phyloP scores from a whole-genome alignment of 2,797 vertebrate species.

The Eulemur albifrons region DNA sequence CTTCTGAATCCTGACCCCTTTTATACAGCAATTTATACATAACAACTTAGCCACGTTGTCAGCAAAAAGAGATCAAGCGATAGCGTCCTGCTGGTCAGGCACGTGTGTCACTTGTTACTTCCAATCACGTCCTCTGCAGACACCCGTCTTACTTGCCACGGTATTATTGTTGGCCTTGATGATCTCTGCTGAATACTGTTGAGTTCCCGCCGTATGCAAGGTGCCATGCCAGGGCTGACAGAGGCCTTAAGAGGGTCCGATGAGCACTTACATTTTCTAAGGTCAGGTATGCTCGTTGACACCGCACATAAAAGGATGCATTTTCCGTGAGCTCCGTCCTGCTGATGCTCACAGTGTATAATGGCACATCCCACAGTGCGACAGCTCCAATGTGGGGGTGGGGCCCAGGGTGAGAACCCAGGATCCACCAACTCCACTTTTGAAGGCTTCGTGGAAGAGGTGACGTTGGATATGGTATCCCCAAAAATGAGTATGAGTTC shows the following conservation, averaged over 20 bases:
- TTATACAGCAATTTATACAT: too few relatives aligned
- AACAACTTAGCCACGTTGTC: neutral
- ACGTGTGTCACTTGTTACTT: neutral
- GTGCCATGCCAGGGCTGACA: too few relatives aligned
- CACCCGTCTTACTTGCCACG: neutral
- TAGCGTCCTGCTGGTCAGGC: neutral
- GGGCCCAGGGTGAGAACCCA: neutral
- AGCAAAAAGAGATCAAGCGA: neutral
- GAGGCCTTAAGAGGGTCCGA: neutral
- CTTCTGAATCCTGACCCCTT: neutral
- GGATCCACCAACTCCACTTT: neutral
- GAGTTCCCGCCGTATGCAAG: neutral
- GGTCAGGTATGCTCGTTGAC: neutral
- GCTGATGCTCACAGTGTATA: too few relatives aligned
- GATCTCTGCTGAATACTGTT: neutral
- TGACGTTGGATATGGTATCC: neutral
- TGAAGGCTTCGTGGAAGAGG: neutral
- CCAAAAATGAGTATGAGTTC: neutral
- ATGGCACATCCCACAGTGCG: accelerated
- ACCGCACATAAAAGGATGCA: neutral
- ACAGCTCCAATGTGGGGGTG: neutral
- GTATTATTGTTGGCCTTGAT: neutral
- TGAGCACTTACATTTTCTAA: neutral
- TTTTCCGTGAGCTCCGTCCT: neutral
- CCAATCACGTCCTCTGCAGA: neutral